Percentiles rank a stretch among this genome's conserved stretches.
These are phyloP conservation scores for Calameuta filiformis DNA, from an alignment of 2,888 invertebrate genomes.

Conservation along the genomic window DNA sequence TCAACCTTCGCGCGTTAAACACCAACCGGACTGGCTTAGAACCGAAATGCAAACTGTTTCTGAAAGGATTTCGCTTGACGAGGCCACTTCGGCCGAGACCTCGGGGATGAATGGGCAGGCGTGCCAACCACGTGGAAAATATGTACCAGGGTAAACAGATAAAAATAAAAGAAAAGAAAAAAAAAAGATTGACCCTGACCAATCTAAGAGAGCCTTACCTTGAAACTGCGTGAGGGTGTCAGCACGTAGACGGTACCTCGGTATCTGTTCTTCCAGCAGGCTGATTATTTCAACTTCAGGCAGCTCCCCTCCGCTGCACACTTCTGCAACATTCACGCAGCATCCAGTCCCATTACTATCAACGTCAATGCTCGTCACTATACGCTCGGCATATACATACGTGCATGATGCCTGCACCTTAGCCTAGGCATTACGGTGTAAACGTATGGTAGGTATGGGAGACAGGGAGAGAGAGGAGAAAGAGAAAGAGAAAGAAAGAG, in stretches of 20 bases:
- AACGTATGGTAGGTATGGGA: not conserved
- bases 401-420: no score
- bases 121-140: not conserved
- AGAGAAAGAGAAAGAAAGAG: constrained; percentile 9
- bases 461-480: constrained; percentile 8
- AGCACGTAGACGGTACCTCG: constrained; percentile 91
- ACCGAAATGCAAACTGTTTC: not conserved
- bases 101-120: not conserved
- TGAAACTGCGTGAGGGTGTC: constrained; percentile 93
- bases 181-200: not conserved
- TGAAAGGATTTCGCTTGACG: not conserved
- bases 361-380: not conserved
- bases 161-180: constrained; percentile 2
- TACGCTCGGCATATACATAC: no score
- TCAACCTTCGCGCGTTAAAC: not conserved
- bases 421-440: not conserved
- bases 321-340: constrained; percentile 75
- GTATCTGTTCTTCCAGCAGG: constrained; percentile 93
- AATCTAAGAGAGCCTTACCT: constrained; percentile 69
- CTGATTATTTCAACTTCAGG: constrained; percentile 97
- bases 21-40: not conserved
- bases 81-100: not conserved
- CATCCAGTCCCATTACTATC: constrained; percentile 57
- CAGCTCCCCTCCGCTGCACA: constrained; percentile 91
- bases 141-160: not conserved